Base-by-base conservation (phyloP, 2,888 invertebrate species). In the Dromius quadrimaculatus region DNA sequence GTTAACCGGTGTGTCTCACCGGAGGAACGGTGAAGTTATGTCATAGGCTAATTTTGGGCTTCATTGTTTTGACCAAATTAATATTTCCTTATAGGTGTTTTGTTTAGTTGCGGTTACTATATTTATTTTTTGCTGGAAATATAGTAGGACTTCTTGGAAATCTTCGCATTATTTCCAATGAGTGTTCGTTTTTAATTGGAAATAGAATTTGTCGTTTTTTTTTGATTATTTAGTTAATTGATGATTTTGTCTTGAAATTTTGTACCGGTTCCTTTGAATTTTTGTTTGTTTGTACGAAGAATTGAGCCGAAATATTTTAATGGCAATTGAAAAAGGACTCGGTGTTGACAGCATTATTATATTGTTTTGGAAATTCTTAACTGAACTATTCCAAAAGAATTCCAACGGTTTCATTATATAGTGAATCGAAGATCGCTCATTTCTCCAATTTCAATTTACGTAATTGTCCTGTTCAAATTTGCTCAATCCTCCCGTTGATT, bases 71-170 rank as follows among this genome's bases (percentile, higher is more conserved):
- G 19, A 2, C 20, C 34, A 45, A 64, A 64, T 34, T 64, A 32
- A 64, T 36, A 66, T 66, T 66, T 66, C 65, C 65, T 50, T 54
- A 66, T 66, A 54, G 65, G 36, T 66, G 34, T 38, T 59, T 15
- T 36, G 22, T 41, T 61, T 61, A 32, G 22, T 22, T 0, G 1
- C 1, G 13, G 13, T 61, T 34, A 17, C 15, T 2, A 32, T 32
- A 32, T 36, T 36, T 36, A 11, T 36, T 36, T 36, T 36, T 1
- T 36, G 1, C 13, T 36, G 13, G 1, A 36, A 36, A 13, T n/a
- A n/a, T n/a, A n/a, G n/a, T n/a, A n/a, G n/a, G n/a, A n/a, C n/a
- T n/a, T n/a, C n/a, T n/a, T n/a, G n/a, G n/a, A n/a, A n/a, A n/a
- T n/a, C n/a, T n/a, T n/a, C n/a, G n/a, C n/a, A n/a, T n/a, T n/a